Evolutionary conservation across 2,888 invertebrate species (phyloP).

Genomic region (Campoplex capitator): DNA sequence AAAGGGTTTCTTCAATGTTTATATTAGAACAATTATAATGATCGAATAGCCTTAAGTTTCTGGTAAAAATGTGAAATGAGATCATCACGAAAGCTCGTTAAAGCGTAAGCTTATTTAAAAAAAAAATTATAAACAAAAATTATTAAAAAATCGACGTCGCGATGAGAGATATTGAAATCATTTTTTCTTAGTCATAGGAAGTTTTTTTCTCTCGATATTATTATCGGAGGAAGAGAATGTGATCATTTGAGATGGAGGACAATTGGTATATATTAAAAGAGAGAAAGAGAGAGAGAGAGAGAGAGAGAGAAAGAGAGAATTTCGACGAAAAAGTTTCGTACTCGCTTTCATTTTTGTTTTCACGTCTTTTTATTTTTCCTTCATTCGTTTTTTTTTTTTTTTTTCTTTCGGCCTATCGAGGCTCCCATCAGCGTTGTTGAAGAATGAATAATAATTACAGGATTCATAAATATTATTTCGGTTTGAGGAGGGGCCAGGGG

Average conservation of each 20-base stretch:
- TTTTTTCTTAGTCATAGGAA: not conserved
- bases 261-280: conserved; percentile 34
- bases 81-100: conserved; percentile 9
- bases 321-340: conserved; percentile 41
- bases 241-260: conserved; percentile 49
- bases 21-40: conserved; percentile 1
- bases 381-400: not conserved
- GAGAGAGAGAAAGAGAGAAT: conserved; percentile 19
- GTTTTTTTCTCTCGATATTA: not conserved
- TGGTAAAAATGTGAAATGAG: conserved; percentile 37
- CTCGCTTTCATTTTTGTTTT: not conserved
- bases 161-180: not conserved
- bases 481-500: conserved; percentile 51
- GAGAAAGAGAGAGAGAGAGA: not conserved
- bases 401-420: conserved; percentile 8
- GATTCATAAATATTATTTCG: conserved; percentile 16
- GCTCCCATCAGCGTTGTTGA: not conserved
- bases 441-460: conserved; percentile 36
- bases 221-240: conserved; percentile 35
- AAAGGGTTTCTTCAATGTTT: conserved; percentile 34
- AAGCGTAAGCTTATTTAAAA: conserved; percentile 10
- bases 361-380: conserved; percentile 14
- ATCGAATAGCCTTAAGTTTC: not conserved
- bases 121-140: conserved; percentile 39
- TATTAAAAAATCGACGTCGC: conserved; percentile 15